Percentiles rank a stretch among this genome's conserved stretches.
Conservation (phyloP, 2,797 vertebrate species). For the Trachops cirrhosus region DNA sequence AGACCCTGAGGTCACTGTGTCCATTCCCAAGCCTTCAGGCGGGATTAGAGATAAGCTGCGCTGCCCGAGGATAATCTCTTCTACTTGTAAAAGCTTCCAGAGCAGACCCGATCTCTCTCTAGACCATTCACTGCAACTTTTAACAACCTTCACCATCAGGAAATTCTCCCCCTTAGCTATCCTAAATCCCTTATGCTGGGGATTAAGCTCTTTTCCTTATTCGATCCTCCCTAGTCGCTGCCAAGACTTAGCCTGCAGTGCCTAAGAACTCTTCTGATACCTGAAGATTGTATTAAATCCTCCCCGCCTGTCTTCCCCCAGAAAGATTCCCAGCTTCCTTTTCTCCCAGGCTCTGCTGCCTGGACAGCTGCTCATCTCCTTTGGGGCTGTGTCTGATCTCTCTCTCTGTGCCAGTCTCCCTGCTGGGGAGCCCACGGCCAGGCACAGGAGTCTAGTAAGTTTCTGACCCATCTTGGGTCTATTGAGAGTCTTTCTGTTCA, state of each 20-base stretch:
- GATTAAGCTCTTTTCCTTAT: slow-evolving; percentile 71
- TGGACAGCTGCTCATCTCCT: not conserved
- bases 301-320: slow-evolving; percentile 35
- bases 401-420: not conserved
- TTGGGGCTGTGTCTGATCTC: not conserved
- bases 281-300: slow-evolving; percentile 68
- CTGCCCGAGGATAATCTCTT: slow-evolving; percentile 74
- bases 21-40: slow-evolving; percentile 72
- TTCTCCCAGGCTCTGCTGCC: slow-evolving; percentile 41
- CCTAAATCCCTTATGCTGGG: slow-evolving; percentile 71
- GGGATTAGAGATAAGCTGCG: slow-evolving; percentile 72
- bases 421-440: not conserved
- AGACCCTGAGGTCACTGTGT: slow-evolving; percentile 69
- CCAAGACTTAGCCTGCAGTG: slow-evolving; percentile 64
- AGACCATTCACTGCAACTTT: slow-evolving; percentile 73
- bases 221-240: slow-evolving; percentile 66
- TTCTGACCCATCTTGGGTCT: not conserved
- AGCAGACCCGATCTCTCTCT: slow-evolving; percentile 70
- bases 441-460: not conserved
- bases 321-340: slow-evolving; percentile 57
- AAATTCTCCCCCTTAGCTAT: slow-evolving; percentile 71
- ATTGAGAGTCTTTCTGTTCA: not conserved
- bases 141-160: slow-evolving; percentile 73
- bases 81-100: slow-evolving; percentile 74
- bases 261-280: slow-evolving; percentile 70